Evolutionary conservation across 2,888 invertebrate genomes (phyloP), one percentile per base, ranked within the genome.

Genomic region (Lepidochitona cinerea): DNA sequence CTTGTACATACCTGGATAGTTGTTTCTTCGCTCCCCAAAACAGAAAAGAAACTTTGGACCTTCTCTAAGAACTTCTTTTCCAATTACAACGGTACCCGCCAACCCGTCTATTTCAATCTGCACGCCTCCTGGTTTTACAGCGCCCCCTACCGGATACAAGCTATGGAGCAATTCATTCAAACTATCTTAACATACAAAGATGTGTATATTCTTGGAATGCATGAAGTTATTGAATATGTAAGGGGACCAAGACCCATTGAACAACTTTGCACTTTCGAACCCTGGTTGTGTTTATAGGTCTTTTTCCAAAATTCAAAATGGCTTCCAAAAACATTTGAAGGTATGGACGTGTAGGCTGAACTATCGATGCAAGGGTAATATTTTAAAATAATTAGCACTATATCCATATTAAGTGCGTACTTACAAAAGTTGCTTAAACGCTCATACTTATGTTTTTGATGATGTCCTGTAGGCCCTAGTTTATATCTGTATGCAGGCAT

Each of bases 21-120:
- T 49, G 53, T 26, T 59, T 59, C 59, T 29, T 14, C 5, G 71
- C 54, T n/a, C 54, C 70, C 14, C 35, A 18, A 12, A 68, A 65
- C 49, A 72, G 74, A 53, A 49, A 65, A 1, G 72, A 74, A 26
- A 71, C 76, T 9, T 36, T 75, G 18, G 36, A 52, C 7, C 93
- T 94, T 89, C 93, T 94, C 92, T 36, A 92, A 94, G 79, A 96
- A 96, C 90, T 96, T 96, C 88, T 94, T 93, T 49, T 91, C 92
- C 0, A 93, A 94, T 78, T 94, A 94, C 87, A 80, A 91, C 0
- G 91, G 92, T 6, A 94, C 92, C 84, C 59, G 79, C 74, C 96
- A 96, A 0, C 96, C 96, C 0, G 93, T 94, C 77, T 96, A 96
- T 0, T 91, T 96, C 33, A 95, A 95, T 87, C 93, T 96, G 73